phyloP scores from a whole-genome alignment of 2,888 invertebrate species.

The Drosophila sordidula region DNA sequence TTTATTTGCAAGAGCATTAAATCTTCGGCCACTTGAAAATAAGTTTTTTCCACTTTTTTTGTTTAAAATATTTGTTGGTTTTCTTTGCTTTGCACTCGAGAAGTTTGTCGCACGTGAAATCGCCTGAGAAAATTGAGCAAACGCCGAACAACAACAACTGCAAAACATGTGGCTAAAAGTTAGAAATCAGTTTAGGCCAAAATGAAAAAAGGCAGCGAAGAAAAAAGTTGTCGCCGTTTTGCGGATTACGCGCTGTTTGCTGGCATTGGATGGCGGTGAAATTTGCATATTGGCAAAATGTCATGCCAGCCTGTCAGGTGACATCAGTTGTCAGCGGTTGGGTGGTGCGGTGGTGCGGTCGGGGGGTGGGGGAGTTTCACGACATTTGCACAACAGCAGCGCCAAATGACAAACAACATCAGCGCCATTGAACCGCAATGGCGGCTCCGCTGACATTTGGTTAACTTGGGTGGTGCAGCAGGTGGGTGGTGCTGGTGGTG shows the following conservation, averaged over 20 bases:
- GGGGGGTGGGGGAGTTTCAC: constrained; percentile 12
- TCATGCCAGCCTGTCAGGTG: constrained; percentile 41
- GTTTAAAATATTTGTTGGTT: constrained; percentile 40
- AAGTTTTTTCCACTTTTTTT: constrained; percentile 9
- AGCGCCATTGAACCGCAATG: constrained; percentile 74
- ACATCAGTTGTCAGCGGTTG: constrained; percentile 38
- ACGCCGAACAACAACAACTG: constrained; percentile 20
- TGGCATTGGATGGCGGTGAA: constrained; percentile 20
- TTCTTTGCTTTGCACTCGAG: constrained; percentile 84
- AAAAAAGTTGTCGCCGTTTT: constrained; percentile 32
- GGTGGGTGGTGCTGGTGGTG: background rate
- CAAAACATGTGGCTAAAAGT: constrained; percentile 51
- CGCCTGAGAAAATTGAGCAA: constrained; percentile 82
- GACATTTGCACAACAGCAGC: constrained; percentile 54
- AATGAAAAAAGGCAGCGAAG: background rate
- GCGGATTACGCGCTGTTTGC: constrained; percentile 32
- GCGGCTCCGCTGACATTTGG: constrained; percentile 63
- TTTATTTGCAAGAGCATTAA: background rate
- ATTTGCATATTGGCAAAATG: constrained; percentile 75
- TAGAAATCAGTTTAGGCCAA: constrained; percentile 56
- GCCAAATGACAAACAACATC: constrained; percentile 71
- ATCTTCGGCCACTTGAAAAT: too few relatives aligned
- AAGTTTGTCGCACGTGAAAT: constrained; percentile 85
- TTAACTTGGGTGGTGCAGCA: constrained; percentile 21
- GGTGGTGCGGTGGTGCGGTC: constrained; percentile 5